Conservation (phyloP, 1,140 invertebrate genomes). For the Aphelinus atriplicis region DNA sequence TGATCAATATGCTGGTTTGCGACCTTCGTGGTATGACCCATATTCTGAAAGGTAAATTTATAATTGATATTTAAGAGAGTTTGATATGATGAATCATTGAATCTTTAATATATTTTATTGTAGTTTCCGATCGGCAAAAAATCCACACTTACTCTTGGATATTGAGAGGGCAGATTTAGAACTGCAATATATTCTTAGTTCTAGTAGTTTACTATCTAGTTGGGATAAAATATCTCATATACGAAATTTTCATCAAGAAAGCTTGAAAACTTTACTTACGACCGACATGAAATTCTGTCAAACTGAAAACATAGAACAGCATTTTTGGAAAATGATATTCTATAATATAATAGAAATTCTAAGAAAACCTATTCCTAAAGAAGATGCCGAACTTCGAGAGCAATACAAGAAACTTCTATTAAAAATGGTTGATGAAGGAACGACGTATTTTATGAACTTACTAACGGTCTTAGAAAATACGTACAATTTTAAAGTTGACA, state of each 20-base stretch:
- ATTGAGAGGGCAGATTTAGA: conserved; percentile 69
- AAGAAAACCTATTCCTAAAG: conserved; percentile 72
- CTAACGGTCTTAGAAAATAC: conserved; percentile 78
- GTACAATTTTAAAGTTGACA: conserved; percentile 79
- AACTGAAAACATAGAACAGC: conserved; percentile 87
- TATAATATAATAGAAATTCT: conserved; percentile 90
- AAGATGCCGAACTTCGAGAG: conserved; percentile 64
- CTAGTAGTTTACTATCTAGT: conserved; percentile 59
- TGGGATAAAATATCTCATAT: conserved; percentile 67
- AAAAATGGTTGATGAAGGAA: conserved; percentile 83
- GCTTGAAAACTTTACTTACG: conserved; percentile 78
- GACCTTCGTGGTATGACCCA: conserved; percentile 69
- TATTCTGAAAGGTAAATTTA: conserved; percentile 63
- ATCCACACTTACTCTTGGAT: conserved; percentile 67
- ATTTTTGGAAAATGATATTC: conserved; percentile 92
- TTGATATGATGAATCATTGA: neutral
- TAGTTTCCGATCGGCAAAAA: conserved; percentile 65
- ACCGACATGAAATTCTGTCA: conserved; percentile 89
- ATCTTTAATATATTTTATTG: conserved; percentile 32
- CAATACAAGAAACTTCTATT: conserved; percentile 75
- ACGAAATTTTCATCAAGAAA: conserved; percentile 73
- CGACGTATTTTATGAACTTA: conserved; percentile 80
- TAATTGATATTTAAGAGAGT: neutral
- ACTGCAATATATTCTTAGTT: conserved; percentile 67
- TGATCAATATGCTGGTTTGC: conserved; percentile 65